Evolutionary conservation across 1,140 invertebrate genomes (phyloP).

Genomic region (Tetramorium alpestre): DNA sequence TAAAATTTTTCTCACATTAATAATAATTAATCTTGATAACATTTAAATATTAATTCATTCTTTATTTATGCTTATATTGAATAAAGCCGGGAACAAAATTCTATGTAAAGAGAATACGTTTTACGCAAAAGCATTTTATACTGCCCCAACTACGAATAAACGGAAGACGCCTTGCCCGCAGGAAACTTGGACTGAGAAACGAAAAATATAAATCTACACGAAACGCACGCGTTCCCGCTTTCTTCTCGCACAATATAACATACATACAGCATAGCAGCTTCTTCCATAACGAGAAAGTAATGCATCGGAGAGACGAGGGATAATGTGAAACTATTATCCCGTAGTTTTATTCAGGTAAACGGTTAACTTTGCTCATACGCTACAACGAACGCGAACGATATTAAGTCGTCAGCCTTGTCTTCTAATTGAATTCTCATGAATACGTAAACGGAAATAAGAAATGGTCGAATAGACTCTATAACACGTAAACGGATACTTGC

Average conservation of each 20-base stretch:
- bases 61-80: background rate
- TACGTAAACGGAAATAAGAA: background rate
- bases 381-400: conserved; percentile 10
- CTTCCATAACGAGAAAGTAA: conserved; percentile 51
- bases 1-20: background rate
- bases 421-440: conserved; percentile 19
- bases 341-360: background rate
- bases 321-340: background rate
- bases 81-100: background rate
- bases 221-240: background rate
- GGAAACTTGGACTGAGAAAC: conserved; percentile 46
- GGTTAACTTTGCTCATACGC: conserved; percentile 6
- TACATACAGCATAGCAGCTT: conserved; percentile 1
- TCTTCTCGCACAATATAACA: conserved; percentile 26
- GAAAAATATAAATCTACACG: conserved; percentile 49
- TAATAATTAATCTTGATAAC: conserved; percentile 4
- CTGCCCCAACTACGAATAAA: background rate
- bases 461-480: background rate
- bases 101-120: background rate
- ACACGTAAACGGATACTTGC: background rate
- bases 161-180: conserved; percentile 4
- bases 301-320: background rate
- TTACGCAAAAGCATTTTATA: conserved; percentile 1
- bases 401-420: background rate
- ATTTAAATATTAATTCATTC: background rate